phyloP scores from a whole-genome alignment of 2,113 vertebrate genomes.

The Laterallus jamaicensis region DNA sequence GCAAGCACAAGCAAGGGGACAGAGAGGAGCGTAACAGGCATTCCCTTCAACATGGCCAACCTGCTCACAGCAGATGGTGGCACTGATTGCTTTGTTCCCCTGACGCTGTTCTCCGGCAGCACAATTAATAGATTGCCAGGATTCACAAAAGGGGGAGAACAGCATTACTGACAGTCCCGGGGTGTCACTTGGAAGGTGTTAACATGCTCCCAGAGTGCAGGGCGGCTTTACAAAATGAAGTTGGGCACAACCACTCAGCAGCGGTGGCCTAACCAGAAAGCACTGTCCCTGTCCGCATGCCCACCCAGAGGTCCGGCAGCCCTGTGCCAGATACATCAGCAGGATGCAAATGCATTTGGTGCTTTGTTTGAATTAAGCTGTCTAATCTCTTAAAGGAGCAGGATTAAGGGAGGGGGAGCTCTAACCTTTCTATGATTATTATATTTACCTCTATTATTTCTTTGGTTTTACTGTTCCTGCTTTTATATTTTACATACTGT shows the following conservation, averaged over 20 bases:
- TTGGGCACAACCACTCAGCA: neutral
- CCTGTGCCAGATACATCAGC: neutral
- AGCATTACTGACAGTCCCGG: neutral
- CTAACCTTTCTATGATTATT: neutral
- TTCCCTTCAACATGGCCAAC: neutral
- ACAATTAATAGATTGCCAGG: neutral
- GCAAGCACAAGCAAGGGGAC: neutral
- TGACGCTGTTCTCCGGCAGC: neutral
- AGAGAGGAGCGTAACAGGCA: neutral
- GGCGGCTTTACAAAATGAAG: neutral
- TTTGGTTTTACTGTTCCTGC: neutral
- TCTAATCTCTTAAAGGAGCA: neutral
- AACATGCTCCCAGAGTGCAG: neutral
- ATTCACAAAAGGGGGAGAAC: neutral
- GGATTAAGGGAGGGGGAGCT: neutral
- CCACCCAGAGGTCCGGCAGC: neutral
- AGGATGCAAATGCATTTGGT: neutral
- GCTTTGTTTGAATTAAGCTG: neutral
- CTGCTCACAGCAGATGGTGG: slow-evolving; percentile 47
- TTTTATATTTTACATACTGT: neutral
- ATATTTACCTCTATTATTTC: neutral
- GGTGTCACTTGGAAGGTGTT: neutral
- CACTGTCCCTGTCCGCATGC: fast-evolving
- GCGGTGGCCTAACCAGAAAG: neutral
- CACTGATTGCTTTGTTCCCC: slow-evolving; percentile 37